Percentiles rank a stretch among this genome's conserved stretches.
These are phyloP conservation scores for Dascyllus trimaculatus DNA, from an alignment of 2,113 vertebrate genomes.

Conservation along the genomic window DNA sequence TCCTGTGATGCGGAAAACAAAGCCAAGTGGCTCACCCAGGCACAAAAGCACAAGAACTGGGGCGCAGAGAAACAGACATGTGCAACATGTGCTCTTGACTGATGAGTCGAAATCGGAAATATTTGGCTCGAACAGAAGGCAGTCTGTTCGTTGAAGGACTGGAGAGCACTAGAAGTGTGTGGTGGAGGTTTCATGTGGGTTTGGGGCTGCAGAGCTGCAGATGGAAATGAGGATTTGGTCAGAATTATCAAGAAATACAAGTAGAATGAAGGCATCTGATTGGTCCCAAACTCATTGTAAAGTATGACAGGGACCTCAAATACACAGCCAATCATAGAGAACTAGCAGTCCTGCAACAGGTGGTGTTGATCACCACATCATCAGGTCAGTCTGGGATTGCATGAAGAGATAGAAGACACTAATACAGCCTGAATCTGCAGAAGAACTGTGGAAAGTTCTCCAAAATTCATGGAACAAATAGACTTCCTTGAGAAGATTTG, in stretches of 20 bases:
- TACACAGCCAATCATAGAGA: not conserved
- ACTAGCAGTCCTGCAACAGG: too few relatives aligned
- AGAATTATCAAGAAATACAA: not conserved
- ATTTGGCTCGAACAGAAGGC: not conserved
- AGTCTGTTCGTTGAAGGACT: not conserved
- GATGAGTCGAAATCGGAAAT: not conserved
- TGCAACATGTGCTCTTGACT: not conserved
- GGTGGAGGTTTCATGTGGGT: not conserved
- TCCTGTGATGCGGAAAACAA: not conserved
- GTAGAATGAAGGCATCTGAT: not conserved
- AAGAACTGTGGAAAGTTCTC: too few relatives aligned
- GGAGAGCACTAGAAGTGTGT: not conserved
- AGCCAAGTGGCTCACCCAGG: not conserved
- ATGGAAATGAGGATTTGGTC: not conserved
- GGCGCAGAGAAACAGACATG: not conserved
- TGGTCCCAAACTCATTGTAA: not conserved
- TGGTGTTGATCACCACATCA: too few relatives aligned
- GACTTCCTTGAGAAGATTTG: too few relatives aligned
- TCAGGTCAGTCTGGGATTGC: too few relatives aligned
- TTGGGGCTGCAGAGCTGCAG: not conserved
- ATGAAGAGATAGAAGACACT: too few relatives aligned
- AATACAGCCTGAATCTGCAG: too few relatives aligned
- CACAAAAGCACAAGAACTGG: not conserved
- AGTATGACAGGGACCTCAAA: not conserved
- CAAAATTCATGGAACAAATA: too few relatives aligned